phyloP scores from a whole-genome alignment of 2,113 vertebrate species.

The mouse (Mus musculus) region DNA sequence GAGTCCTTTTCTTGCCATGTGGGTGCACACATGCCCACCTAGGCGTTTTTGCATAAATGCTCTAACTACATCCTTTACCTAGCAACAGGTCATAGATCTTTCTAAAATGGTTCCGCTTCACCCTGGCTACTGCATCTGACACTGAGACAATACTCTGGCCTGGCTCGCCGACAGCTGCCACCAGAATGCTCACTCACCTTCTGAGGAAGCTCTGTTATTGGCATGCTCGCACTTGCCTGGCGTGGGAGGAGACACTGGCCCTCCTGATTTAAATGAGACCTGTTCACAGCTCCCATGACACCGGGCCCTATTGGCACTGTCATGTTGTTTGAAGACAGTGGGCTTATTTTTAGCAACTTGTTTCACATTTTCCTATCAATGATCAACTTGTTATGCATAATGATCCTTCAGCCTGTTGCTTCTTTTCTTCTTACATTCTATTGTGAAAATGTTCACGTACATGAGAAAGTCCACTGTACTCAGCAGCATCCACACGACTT shows the following conservation, averaged over 20 bases:
- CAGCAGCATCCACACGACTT: too few relatives aligned
- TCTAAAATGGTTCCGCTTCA: neutral
- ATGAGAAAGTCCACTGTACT: neutral
- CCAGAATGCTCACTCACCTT: rapidly evolving
- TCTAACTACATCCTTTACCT: neutral
- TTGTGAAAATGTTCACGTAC: neutral
- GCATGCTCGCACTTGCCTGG: rapidly evolving
- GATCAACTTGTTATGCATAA: neutral
- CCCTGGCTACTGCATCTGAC: neutral
- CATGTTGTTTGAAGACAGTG: neutral
- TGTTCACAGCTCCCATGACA: neutral
- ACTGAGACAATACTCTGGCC: neutral
- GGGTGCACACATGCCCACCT: neutral
- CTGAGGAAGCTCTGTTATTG: neutral
- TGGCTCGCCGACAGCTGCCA: neutral
- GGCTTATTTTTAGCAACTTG: neutral
- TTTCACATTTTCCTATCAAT: neutral
- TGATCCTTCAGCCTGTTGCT: neutral
- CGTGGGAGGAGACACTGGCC: neutral
- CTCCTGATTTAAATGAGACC: neutral
- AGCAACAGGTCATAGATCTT: neutral
- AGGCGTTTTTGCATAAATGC: neutral
- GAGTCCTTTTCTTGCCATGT: neutral
- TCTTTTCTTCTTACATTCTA: neutral
- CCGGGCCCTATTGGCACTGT: too few relatives aligned